Evolutionary conservation across 2,797 vertebrate species (phyloP).

Genomic region (Pagetopsis macropterus): DNA sequence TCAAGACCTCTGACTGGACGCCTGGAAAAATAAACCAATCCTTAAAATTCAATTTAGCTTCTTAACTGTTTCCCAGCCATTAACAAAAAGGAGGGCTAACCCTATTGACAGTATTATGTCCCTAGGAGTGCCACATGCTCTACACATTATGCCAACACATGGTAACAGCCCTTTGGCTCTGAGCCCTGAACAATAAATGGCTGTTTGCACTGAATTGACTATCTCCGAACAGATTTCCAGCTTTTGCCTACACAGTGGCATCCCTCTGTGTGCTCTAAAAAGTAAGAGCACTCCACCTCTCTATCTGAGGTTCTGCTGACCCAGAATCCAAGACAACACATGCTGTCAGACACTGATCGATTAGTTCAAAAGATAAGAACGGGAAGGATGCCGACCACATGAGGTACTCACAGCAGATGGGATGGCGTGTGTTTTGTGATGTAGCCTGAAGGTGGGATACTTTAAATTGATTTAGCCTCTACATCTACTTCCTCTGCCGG

Average conservation of each 20-base stretch:
- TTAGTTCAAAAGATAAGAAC: conserved; percentile 50
- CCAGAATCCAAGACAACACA: conserved; percentile 64
- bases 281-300: conserved; percentile 57
- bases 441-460: conserved; percentile 28
- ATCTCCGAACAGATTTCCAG: conserved; percentile 39
- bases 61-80: too few species aligned
- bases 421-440: conserved; percentile 1
- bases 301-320: conserved; percentile 74
- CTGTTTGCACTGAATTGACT: conserved; percentile 48
- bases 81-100: conserved; percentile 5
- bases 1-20: background rate
- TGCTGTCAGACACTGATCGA: conserved; percentile 57
- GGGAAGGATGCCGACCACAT: conserved; percentile 24
- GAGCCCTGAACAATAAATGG: conserved; percentile 31
- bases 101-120: conserved; percentile 1
- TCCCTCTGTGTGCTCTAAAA: conserved; percentile 50
- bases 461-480: conserved; percentile 40
- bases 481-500: conserved; percentile 25
- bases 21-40: too few species aligned
- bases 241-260: conserved; percentile 31
- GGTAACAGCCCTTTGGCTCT: conserved; percentile 36
- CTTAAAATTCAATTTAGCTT: too few species aligned
- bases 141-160: conserved; percentile 19
- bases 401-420: conserved; percentile 26
- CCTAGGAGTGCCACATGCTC: conserved; percentile 14